These are phyloP conservation scores for Aleiodes alternator DNA, from an alignment of 2,888 invertebrate genomes.

Conservation along the genomic window DNA sequence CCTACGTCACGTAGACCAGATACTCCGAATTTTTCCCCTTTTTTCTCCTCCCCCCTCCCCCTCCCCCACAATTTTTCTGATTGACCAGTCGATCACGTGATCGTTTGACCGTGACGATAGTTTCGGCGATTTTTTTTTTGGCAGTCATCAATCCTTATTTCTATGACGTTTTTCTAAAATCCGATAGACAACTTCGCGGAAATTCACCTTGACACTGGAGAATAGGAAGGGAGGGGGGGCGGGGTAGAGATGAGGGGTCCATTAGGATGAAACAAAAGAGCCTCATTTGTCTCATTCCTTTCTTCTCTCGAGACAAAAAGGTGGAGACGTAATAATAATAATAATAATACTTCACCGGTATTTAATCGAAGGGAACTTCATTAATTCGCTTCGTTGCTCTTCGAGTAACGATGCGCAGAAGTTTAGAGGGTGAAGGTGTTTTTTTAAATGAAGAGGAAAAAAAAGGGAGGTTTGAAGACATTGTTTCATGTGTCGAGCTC, in stretches of 20 bases:
- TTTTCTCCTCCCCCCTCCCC: too few species aligned
- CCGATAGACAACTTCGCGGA: too few species aligned
- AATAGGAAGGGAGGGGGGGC: too few species aligned
- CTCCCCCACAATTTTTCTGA: not conserved
- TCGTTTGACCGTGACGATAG: constrained; percentile 19
- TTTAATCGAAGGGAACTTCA: constrained; percentile 24
- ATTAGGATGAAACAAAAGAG: too few species aligned
- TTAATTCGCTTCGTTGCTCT: constrained; percentile 52
- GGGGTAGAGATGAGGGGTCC: too few species aligned
- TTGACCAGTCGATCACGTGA: constrained; percentile 18
- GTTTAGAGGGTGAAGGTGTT: constrained; percentile 41
- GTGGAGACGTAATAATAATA: constrained; percentile 4
- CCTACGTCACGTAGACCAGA: not conserved
- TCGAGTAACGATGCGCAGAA: constrained; percentile 43
- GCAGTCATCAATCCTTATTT: not conserved
- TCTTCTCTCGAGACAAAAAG: not conserved
- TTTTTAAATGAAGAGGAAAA: constrained; percentile 27
- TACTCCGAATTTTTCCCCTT: not conserved
- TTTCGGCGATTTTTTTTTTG: not conserved
- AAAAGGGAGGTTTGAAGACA: constrained; percentile 22
- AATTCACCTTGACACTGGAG: too few species aligned
- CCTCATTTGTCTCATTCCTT: not conserved
- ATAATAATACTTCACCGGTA: constrained; percentile 20
- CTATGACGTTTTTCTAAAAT: too few species aligned
- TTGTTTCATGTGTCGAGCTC: constrained; percentile 52